Conservation (phyloP, 1,140 invertebrate genomes). For the Conopomorpha cramerella region DNA sequence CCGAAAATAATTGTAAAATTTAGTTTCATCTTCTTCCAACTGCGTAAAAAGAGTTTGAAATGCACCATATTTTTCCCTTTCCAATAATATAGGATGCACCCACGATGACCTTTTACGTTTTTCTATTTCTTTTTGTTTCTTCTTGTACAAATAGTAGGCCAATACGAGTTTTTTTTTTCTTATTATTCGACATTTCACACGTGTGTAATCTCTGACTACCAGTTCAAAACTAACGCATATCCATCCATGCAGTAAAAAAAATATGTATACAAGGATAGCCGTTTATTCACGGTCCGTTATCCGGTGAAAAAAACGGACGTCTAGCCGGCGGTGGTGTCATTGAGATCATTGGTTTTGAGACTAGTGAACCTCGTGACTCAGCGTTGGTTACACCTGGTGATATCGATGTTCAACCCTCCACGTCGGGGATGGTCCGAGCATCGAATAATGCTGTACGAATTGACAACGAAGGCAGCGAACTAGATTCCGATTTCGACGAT, state of each 20-base stretch:
- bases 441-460: too few species aligned
- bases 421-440: too few species aligned
- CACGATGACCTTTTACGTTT: constrained; percentile 13
- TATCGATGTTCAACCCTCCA: too few species aligned
- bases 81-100: constrained; percentile 13
- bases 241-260: constrained; percentile 14
- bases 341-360: too few species aligned
- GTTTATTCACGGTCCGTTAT: constrained; percentile 9
- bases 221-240: constrained; percentile 4
- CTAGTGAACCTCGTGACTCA: too few species aligned
- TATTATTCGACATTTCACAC: constrained; percentile 16
- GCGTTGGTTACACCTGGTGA: too few species aligned
- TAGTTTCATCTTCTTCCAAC: constrained; percentile 13
- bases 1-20: constrained; percentile 13
- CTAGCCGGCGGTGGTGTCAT: too few species aligned
- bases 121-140: constrained; percentile 8
- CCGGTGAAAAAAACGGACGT: too few species aligned
- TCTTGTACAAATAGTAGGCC: constrained; percentile 5
- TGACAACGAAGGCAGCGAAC: too few species aligned
- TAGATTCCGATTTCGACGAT: too few species aligned
- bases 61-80: constrained; percentile 12
- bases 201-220: constrained; percentile 14
- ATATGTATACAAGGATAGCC: neutral
- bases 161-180: constrained; percentile 7
- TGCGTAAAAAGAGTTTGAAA: constrained; percentile 16